phyloP scores from a whole-genome alignment of 2,113 vertebrate species.

The Serilophus lunatus region DNA sequence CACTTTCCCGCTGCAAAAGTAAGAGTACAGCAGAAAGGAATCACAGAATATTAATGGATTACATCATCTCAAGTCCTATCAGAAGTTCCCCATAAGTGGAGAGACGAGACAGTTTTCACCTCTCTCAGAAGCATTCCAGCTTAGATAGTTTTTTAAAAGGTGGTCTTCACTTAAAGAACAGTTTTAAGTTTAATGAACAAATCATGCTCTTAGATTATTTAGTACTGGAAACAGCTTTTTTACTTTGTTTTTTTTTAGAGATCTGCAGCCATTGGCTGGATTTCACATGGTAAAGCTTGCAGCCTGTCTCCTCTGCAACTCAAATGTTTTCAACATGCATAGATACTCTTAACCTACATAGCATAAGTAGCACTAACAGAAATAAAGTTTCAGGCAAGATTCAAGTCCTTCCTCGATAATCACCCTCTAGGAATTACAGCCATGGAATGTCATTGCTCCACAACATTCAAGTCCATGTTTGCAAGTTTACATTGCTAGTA shows the following conservation, averaged over 20 bases:
- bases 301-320: neutral
- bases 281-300: neutral
- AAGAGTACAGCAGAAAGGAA: neutral
- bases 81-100: neutral
- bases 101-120: neutral
- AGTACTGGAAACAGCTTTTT: neutral
- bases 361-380: neutral
- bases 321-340: neutral
- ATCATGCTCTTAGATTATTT: neutral
- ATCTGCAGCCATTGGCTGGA: neutral
- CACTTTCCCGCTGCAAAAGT: neutral
- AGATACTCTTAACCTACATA: neutral
- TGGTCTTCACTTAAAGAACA: neutral
- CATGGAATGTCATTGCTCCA: neutral
- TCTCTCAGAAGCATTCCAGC: neutral
- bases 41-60: constrained; percentile 19
- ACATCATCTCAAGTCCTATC: neutral
- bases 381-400: neutral
- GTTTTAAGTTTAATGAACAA: neutral
- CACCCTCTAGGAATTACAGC: neutral
- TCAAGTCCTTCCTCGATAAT: neutral
- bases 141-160: neutral
- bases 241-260: neutral
- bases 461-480: neutral
- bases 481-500: neutral